phyloP scores from a whole-genome alignment of 2,888 invertebrate species.

The Periphyllus acericola region DNA sequence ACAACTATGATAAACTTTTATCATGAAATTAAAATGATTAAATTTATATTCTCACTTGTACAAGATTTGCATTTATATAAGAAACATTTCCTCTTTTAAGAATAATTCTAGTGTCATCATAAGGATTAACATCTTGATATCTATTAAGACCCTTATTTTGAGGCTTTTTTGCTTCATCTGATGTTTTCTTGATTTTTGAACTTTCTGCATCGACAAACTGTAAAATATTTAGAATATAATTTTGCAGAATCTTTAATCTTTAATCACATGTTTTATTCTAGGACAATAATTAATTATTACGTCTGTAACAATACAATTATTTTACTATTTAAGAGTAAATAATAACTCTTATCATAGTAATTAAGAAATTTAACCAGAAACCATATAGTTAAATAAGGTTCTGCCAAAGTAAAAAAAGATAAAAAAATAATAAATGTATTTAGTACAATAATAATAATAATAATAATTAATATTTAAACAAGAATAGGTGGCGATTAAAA shows the following conservation, averaged over 20 bases:
- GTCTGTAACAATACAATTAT: neutral
- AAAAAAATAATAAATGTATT: too few species aligned
- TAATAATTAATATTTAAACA: too few species aligned
- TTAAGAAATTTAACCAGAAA: neutral
- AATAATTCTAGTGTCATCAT: constrained; percentile 90
- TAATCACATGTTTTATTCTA: neutral
- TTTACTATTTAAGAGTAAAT: neutral
- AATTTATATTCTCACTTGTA: constrained; percentile 73
- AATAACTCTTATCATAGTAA: neutral
- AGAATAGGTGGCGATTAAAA: too few species aligned
- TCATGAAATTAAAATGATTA: neutral
- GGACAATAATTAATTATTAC: neutral
- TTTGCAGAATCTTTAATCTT: neutral
- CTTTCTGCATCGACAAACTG: constrained; percentile 70
- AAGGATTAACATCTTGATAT: constrained; percentile 95
- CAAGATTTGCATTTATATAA: constrained; percentile 95
- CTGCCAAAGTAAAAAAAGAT: neutral
- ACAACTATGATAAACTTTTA: neutral
- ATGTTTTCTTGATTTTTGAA: constrained; percentile 66
- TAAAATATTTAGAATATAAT: neutral
- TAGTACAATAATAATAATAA: too few species aligned
- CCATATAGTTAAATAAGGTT: neutral
- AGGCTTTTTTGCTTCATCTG: constrained; percentile 77
- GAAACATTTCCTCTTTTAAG: constrained; percentile 79
- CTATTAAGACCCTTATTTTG: constrained; percentile 86